Evolutionary conservation across 2,113 vertebrate genomes (phyloP).

Genomic region (Malaclemys terrapin): DNA sequence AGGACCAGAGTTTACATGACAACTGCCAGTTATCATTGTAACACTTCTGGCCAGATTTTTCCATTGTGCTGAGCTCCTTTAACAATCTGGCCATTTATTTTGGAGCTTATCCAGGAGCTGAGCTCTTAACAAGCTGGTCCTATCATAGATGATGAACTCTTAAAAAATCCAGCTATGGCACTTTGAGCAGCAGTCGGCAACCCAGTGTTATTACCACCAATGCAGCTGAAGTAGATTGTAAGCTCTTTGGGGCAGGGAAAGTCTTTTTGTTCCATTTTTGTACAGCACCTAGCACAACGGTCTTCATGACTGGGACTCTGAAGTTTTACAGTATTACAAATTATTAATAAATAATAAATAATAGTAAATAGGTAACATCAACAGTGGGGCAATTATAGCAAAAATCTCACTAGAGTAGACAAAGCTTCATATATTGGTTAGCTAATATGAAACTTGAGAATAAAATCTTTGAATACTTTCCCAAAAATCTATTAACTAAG

Average conservation of each 20-base stretch:
- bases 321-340: background rate
- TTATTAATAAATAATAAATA: background rate
- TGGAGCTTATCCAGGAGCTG: accelerated
- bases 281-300: background rate
- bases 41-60: accelerated
- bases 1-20: background rate
- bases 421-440: background rate
- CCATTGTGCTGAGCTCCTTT: background rate
- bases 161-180: background rate
- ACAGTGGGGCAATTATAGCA: background rate
- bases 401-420: background rate
- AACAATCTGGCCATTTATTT: background rate
- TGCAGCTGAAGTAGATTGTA: background rate
- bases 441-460: background rate
- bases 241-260: background rate
- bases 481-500: background rate
- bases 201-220: background rate
- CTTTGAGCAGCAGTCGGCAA: background rate
- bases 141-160: accelerated
- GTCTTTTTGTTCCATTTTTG: background rate
- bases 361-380: background rate
- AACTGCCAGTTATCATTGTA: background rate
- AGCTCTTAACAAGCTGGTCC: background rate
- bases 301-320: background rate
- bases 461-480: background rate